Evolutionary conservation across 1,140 invertebrate species (phyloP), one percentile per base, ranked within the genome.

Genomic region (Diploscapter pachys): DNA sequence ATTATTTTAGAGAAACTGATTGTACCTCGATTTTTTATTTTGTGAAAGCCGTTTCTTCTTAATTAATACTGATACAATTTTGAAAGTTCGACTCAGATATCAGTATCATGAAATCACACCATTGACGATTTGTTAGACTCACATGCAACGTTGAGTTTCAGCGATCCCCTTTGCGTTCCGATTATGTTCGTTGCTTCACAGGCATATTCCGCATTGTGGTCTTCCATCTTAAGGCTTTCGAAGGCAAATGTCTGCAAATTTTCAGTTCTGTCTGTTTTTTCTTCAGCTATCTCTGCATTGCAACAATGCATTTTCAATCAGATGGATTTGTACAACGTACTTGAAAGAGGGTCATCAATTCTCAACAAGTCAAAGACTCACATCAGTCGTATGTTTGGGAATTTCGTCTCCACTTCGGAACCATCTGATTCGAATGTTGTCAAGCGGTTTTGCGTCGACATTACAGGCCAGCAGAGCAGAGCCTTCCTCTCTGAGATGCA

Each of bases 101-200:
- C 31, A 31, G 31, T 31, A 31, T 31, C 31, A 31, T 1, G 31
- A 31, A 31, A 31, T 31, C 31, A 31, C 31, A 1, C 31, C 31
- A 31, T 31, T 31, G 31, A 1, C 31, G 31, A 31, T 31, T 31
- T 31, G 31, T 31, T 13, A 4, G 52, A 76, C 77, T 72, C 51
- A 78, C 77, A 78, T 31, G 73, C 62, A 5, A 78, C 75, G 54
- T 78, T 71, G 31, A 78, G 11, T 48, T 76, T 72, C 11, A 78
- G 67, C 4, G 77, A 59, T 2, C 62, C 74, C 51, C 65, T 65
- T 3, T 63, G 67, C 9, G 77, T 79, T 48, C 77, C 77, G 64
- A 78, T 78, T 4, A 61, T 65, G 62, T 78, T 78, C 6, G 73
- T 67, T 6, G 77, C 74, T 13, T 76, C 70, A 61, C 77, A 78